Evolutionary conservation across 2,113 vertebrate species (phyloP), one percentile per base, ranked within the genome.

Genomic region (Macaca fascicularis): DNA sequence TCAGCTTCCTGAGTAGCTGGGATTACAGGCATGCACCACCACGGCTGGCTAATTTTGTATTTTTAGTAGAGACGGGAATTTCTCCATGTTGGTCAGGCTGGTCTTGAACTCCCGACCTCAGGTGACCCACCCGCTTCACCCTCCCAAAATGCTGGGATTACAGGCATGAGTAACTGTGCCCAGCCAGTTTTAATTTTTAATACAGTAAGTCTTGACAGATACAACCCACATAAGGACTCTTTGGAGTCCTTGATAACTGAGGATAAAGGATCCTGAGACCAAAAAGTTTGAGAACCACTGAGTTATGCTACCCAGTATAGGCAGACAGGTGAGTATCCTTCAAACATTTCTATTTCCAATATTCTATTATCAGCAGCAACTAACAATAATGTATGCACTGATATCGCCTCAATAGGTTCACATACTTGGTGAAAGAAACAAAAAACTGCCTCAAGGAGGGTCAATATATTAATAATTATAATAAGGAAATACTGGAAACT

Each of bases 181-280:
- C 3, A 3, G 67, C 67, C 48, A 69, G 85, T 92, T 92, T 96
- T 70, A 89, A 86, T 90, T 94, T 94, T 35, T 90, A 70, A 81
- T 35, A 84, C 2, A 92, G 16, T 50, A 82, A 88, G n/a, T 75
- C 35, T 61, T 93, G 55, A 86, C 1, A 55, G 12, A 43, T 88
- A 95, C 57, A 93, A 67, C 10, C 17, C 32, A 89, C 22, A 52
- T 52, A 61, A 79, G 55, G 25, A 96, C 55, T 82, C 69, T 93
- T 22, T 23, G 27, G 59, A 84, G 27, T 86, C 20, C 57, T 90
- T 3, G 57, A 69, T 84, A 25, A 80, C 6, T 27, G 50, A 70
- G 35, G 30, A 88, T 43, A 50, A 82, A 94, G 52, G 8, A 38
- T 89, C 50, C 50, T 45, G 19, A 92, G 30, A 85, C 30, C n/a